Base-by-base conservation (phyloP, 2,797 vertebrate genomes). In the Hozukius guyotensis region DNA sequence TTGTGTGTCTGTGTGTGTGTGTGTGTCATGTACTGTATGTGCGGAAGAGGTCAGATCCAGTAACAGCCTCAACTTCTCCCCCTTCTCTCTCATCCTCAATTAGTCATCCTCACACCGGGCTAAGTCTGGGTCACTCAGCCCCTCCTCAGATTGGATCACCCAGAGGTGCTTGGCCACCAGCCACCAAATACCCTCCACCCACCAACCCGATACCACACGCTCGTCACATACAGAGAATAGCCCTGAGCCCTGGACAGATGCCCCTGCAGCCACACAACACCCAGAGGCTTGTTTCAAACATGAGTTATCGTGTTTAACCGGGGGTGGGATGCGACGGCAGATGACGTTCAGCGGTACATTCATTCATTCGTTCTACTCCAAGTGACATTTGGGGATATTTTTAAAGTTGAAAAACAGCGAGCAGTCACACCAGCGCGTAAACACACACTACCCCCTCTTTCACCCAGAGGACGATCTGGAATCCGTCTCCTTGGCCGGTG, bases 21-120 rank as follows among this genome's bases (percentile, higher is more conserved):
- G 83, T 61, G 66, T 68, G 72, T 84, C 68, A 85, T 81, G 75
- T 80, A 69, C 60, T 77, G 75, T 88, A 79, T 85, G 75, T 87
- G 64, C 24, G 20, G 60, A 80, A 80, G 82, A 81, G 69, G 84
- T 88, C 84, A 86, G 82, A 81, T 90, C 84, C 89, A 84, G 88
- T 84, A 82, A 86, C 83, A 79, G 75, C 61, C 70, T 56, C 13
- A 20, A 27, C 64, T 34, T 52, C 8, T 9, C 61, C n/a, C 42
- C 20, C 72, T 32, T 22, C 52, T 32, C 55, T 52, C 72, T 59
- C 83, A 79, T 79, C 75, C 81, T 81, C 80, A 91, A 84, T 90
- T 87, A 87, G 77, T 88, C 80, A 79, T 88, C 86, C 57, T 79
- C 76, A 63, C 82, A 75, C 76, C 0, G 6, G 78, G 60, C 76